phyloP scores from a whole-genome alignment of 2,113 vertebrate species.

The Lepidothrix coronata region DNA sequence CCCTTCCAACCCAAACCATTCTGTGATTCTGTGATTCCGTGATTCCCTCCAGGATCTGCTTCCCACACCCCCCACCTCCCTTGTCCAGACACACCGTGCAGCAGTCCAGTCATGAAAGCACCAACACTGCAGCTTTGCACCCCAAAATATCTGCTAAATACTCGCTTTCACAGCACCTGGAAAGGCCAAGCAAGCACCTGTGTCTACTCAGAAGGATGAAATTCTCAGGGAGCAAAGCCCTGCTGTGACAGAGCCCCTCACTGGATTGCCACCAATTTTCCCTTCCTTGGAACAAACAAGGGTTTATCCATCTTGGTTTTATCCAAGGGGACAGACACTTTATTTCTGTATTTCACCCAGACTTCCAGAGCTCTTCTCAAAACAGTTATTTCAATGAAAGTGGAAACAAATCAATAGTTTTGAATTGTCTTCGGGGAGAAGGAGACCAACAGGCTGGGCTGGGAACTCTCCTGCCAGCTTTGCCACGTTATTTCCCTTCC shows the following conservation, averaged over 20 bases:
- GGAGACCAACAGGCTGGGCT: background rate
- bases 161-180: background rate
- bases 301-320: background rate
- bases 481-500: background rate
- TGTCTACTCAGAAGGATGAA: background rate
- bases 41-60: background rate
- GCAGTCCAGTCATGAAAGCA: background rate
- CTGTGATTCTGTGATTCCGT: background rate
- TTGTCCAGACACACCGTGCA: background rate
- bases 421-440: background rate
- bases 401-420: background rate
- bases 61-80: accelerated
- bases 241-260: background rate
- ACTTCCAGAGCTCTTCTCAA: background rate
- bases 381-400: background rate
- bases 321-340: background rate
- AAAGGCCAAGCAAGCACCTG: background rate
- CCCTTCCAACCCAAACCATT: background rate
- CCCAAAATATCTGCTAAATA: background rate
- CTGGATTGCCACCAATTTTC: background rate
- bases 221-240: background rate
- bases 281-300: background rate
- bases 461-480: background rate
- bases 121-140: background rate
- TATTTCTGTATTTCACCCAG: background rate